phyloP scores from a whole-genome alignment of 2,888 invertebrate genomes.

The Ametastegia equiseti region DNA sequence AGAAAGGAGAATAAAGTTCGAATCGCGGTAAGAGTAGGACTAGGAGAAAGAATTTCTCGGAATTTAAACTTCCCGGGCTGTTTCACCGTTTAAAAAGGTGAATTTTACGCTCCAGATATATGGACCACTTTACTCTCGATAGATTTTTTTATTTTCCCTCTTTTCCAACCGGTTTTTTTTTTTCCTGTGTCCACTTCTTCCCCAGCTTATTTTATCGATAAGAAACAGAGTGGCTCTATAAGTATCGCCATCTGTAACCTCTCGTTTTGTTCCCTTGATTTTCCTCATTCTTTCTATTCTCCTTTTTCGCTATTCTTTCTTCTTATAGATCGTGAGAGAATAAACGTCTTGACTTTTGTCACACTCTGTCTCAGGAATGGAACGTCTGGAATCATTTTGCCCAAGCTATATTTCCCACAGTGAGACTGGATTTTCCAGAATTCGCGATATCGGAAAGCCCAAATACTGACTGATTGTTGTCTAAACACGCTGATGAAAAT shows the following conservation, averaged over 20 bases:
- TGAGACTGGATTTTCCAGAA: too few relatives aligned
- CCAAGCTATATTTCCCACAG: too few relatives aligned
- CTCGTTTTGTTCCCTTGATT: neutral
- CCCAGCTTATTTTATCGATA: constrained; percentile 9
- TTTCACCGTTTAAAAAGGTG: neutral
- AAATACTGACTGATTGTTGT: too few relatives aligned
- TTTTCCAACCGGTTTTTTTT: neutral
- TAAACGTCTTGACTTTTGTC: constrained; percentile 8
- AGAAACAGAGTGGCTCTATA: neutral
- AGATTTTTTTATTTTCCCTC: neutral
- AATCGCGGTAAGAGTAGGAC: neutral
- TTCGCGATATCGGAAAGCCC: too few relatives aligned
- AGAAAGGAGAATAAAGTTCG: neutral
- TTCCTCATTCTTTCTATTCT: neutral
- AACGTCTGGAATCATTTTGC: neutral
- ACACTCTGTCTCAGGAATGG: neutral
- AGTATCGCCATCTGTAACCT: constrained; percentile 25
- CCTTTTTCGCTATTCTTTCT: neutral
- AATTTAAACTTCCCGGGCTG: neutral
- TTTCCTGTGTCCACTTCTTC: too few relatives aligned
- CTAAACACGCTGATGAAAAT: too few relatives aligned
- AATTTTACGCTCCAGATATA: neutral
- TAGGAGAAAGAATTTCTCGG: neutral
- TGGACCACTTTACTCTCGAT: neutral
- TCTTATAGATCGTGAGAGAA: too few relatives aligned